A percentile compares a stretch with the other conserved stretches of the same genome.
Conservation (phyloP, 2,113 vertebrate genomes). For the Anthoscopus minutus region DNA sequence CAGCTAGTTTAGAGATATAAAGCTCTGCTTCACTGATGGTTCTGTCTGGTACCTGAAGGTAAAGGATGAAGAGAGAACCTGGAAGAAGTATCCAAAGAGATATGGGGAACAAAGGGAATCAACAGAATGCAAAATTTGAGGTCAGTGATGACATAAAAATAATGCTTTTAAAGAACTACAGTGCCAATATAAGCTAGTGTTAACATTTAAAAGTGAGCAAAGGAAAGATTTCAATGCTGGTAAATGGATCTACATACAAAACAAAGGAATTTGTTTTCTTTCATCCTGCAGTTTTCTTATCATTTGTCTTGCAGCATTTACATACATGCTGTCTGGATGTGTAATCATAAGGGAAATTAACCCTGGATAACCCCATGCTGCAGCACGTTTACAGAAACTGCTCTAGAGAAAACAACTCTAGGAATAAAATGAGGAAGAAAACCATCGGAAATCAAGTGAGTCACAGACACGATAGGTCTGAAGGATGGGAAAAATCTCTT, state of each 20-base stretch:
- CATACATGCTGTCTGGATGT: slow-evolving; percentile 23
- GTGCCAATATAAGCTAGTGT: not conserved
- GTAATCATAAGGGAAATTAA: slow-evolving; percentile 47
- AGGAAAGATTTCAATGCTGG: not conserved
- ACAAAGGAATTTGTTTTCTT: not conserved
- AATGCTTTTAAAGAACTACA: not conserved
- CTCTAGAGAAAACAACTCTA: slow-evolving; percentile 40
- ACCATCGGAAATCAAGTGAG: slow-evolving; percentile 23
- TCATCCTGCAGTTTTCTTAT: not conserved
- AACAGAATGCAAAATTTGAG: not conserved
- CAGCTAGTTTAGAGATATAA: not conserved
- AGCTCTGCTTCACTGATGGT: not conserved
- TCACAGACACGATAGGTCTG: slow-evolving; percentile 35
- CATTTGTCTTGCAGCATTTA: slow-evolving; percentile 19
- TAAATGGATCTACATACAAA: not conserved
- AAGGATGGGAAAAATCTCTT: slow-evolving; percentile 47
- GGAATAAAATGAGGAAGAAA: slow-evolving; percentile 20
- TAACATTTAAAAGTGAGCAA: not conserved
- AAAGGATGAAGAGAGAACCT: not conserved
- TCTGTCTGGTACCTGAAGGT: not conserved
- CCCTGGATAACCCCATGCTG: slow-evolving; percentile 20
- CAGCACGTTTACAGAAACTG: slow-evolving; percentile 26
- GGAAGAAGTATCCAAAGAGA: not conserved
- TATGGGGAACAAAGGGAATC: not conserved
- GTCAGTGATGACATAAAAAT: not conserved